A percentile compares a stretch with the other conserved stretches of the same genome.
Conservation (phyloP, 2,113 vertebrate genomes). For the Caranx ignobilis region DNA sequence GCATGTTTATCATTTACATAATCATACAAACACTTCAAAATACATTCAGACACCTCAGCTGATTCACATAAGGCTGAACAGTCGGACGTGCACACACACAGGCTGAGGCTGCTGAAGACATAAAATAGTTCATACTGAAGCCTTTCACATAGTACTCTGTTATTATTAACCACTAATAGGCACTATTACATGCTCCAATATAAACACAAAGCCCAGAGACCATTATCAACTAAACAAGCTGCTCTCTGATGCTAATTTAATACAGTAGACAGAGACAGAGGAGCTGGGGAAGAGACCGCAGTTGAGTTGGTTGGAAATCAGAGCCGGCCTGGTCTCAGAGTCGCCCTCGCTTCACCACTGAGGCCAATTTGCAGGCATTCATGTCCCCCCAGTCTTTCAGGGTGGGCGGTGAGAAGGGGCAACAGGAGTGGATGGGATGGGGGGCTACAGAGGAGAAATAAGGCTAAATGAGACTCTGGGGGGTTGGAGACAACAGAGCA, state of each 20-base stretch:
- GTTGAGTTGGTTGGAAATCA: constrained; percentile 50
- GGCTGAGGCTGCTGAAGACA: constrained; percentile 21
- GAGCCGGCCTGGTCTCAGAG: constrained; percentile 34
- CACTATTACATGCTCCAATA: constrained; percentile 45
- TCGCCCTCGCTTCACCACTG: constrained; percentile 49
- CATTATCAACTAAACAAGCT: constrained; percentile 34
- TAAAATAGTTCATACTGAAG: constrained; percentile 38
- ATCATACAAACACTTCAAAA: constrained; percentile 13
- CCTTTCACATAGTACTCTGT: constrained; percentile 23
- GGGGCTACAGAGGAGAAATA: constrained; percentile 48
- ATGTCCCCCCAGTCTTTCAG: constrained; percentile 74
- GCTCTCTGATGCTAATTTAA: constrained; percentile 66
- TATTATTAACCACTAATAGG: constrained; percentile 56
- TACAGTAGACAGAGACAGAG: constrained; percentile 44
- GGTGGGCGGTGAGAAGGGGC: constrained; percentile 34
- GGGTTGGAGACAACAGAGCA: constrained; percentile 62
- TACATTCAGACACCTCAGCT: constrained; percentile 16
- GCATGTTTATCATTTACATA: constrained; percentile 24
- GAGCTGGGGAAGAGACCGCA: constrained; percentile 36
- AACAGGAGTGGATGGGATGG: constrained; percentile 18
- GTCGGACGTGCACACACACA: not conserved
- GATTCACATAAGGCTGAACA: not conserved
- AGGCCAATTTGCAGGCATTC: constrained; percentile 75
- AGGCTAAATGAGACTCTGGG: constrained; percentile 66
- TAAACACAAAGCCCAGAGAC: constrained; percentile 61